A percentile compares a stretch with the other conserved stretches of the same genome.
These are phyloP conservation scores for Stenodera caucasica DNA, from an alignment of 2,888 invertebrate species.

Conservation along the genomic window DNA sequence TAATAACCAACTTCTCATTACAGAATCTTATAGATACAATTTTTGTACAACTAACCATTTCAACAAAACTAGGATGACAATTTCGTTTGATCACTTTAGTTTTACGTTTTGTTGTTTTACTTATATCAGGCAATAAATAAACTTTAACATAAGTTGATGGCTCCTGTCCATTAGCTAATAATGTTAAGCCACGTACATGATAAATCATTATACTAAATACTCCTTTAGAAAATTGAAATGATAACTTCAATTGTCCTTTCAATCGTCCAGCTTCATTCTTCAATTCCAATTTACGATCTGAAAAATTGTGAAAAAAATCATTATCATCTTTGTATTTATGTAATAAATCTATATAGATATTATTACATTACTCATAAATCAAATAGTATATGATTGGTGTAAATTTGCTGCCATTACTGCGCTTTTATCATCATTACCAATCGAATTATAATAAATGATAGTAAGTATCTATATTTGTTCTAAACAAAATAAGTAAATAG, in stretches of 20 bases:
- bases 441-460: too few species aligned
- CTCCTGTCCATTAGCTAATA: conserved; percentile 77
- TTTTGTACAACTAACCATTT: conserved; percentile 69
- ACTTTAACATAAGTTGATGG: conserved; percentile 90
- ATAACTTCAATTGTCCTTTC: conserved; percentile 77
- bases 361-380: too few species aligned
- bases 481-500: too few species aligned
- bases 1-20: too few species aligned
- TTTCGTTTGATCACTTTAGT: conserved; percentile 91
- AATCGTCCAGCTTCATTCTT: conserved; percentile 52
- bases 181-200: conserved; percentile 86
- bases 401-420: too few species aligned
- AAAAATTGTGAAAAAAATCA: not conserved
- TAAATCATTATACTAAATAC: conserved; percentile 81
- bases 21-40: too few species aligned
- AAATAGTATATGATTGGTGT: too few species aligned
- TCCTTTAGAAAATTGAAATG: conserved; percentile 74
- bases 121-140: conserved; percentile 90
- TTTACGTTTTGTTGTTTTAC: conserved; percentile 92
- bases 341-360: too few species aligned
- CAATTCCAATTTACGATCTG: conserved; percentile 50
- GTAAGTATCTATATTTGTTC: too few species aligned
- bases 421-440: too few species aligned
- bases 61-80: conserved; percentile 97
- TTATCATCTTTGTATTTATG: not conserved